A percentile compares a stretch with the other conserved stretches of the same genome.
phyloP scores from a whole-genome alignment of 2,888 invertebrate genomes.

The Timandra comae region DNA sequence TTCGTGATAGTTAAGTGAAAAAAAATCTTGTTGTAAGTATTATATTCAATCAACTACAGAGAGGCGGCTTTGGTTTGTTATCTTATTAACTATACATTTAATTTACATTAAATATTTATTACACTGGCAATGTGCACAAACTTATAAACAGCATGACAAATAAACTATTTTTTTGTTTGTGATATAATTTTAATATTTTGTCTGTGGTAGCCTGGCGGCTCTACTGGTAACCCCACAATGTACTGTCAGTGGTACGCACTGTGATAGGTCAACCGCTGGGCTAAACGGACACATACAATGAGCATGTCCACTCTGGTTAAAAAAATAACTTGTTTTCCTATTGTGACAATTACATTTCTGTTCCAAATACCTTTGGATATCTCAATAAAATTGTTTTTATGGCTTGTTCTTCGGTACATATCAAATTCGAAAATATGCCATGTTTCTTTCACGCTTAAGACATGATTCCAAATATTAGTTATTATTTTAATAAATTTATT shows the following conservation, averaged over 20 bases:
- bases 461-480: too few relatives aligned
- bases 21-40: constrained; percentile 62
- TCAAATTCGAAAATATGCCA: too few relatives aligned
- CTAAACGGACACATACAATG: too few relatives aligned
- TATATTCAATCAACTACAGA: constrained; percentile 47
- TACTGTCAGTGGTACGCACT: too few relatives aligned
- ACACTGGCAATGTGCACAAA: constrained; percentile 43
- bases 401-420: too few relatives aligned
- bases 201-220: too few relatives aligned
- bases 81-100: constrained; percentile 28
- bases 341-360: constrained; percentile 7
- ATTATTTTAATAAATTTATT: too few relatives aligned
- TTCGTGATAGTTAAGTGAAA: constrained; percentile 70
- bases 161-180: constrained; percentile 29
- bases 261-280: too few relatives aligned
- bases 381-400: neutral
- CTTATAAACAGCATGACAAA: constrained; percentile 50
- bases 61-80: constrained; percentile 60
- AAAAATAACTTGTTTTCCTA: constrained; percentile 10
- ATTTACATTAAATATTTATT: constrained; percentile 34
- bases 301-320: too few relatives aligned
- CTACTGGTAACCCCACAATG: neutral
- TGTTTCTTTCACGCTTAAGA: too few relatives aligned
- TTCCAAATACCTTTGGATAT: too few relatives aligned
- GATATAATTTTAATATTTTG: constrained; percentile 23